Conservation (phyloP, 2,888 invertebrate species). For the Rhopalosiphum nymphaeae region DNA sequence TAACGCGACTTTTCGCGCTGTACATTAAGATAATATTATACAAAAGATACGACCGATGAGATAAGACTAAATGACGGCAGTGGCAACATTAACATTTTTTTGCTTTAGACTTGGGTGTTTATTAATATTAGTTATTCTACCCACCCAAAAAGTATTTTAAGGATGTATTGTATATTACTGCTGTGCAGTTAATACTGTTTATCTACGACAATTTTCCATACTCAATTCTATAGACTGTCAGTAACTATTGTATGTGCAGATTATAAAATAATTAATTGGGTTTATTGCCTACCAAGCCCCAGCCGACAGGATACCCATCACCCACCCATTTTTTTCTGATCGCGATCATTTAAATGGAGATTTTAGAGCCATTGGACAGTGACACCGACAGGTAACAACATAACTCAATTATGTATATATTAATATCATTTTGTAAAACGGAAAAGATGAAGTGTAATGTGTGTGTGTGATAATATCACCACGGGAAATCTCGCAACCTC, state of each 20-base stretch:
- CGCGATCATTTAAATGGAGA: background rate
- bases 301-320: background rate
- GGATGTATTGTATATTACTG: background rate
- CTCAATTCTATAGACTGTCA: too few relatives aligned
- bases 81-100: background rate
- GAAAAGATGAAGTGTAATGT: background rate
- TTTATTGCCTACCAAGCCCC: background rate
- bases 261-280: background rate
- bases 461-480: background rate
- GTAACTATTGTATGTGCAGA: background rate
- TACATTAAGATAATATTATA: background rate
- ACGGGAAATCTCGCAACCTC: constrained; percentile 9
- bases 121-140: background rate
- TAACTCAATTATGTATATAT: too few relatives aligned
- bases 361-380: background rate
- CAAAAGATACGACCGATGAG: background rate
- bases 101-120: background rate
- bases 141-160: background rate
- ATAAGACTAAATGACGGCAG: background rate
- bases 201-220: background rate
- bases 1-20: background rate
- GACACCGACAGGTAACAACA: background rate
- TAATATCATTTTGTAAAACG: background rate
- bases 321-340: background rate
- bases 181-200: too few relatives aligned